Evolutionary conservation across 2,888 invertebrate genomes (phyloP), one percentile per base, ranked within the genome.

Genomic region (Anticlea derivata): DNA sequence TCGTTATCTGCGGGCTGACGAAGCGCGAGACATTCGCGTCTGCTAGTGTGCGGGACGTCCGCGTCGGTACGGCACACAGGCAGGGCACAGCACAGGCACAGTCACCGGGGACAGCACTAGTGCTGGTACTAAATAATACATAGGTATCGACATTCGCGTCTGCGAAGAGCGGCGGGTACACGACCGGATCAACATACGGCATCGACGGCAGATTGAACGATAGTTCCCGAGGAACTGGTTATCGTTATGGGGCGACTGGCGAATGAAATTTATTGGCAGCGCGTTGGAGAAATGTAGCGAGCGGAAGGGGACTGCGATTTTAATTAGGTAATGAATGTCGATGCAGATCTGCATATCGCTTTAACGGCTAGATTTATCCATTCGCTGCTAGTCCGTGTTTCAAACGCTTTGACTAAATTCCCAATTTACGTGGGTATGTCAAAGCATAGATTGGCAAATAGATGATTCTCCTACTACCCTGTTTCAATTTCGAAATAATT

Each of bases 251-350:
- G 84, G 77, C 86, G 89, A 86, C 85, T 87, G 88, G 86, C 87
- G 86, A 85, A 86, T 87, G 88, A 89, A 89, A 90, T 90, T 90
- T 90, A 90, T 90, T 89, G 87, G 87, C 87, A 88, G 84, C 79
- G 86, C 86, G 82, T 75, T 83, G 87, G 88, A 90, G 90, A 90
- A 89, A 89, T 90, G 90, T 89, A 86, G 89, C 90, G 86, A 85
- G 84, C 88, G 90, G 90, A 89, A 89, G 89, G 87, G 89, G 84
- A 80, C 84, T 84, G 88, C 89, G 86, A 88, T 89, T 90, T 90
- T 90, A 90, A 89, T 90, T 90, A 90, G 90, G 90, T 88, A 89
- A 90, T 90, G 88, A 88, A 90, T 86, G 90, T 90, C 89, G 88
- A 89, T 87, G 86, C 84, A 83, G 88, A 90, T 90, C 88, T 89